Evolutionary conservation across 2,113 vertebrate species (phyloP), one percentile per base, ranked within the genome.

Genomic region (Strigops habroptila): DNA sequence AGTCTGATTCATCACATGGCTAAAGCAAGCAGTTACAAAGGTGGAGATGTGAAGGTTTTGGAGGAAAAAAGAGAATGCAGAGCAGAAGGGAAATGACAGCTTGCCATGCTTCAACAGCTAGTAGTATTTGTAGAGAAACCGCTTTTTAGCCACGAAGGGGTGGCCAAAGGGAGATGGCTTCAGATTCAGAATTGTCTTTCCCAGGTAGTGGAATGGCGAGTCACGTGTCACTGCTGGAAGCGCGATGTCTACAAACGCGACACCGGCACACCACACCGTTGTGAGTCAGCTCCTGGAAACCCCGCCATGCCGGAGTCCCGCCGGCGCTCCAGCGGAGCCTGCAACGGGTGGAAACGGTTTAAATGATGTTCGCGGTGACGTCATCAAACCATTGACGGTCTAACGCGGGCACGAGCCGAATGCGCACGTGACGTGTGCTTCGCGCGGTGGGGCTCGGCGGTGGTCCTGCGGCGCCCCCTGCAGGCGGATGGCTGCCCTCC

Each of bases 401-500:
- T n/a, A n/a, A 13, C 13, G 33, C 33, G 13, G 55, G 55, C 55
- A 7, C 33, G 21, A 59, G 55, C 13, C 55, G 33, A 23, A 59
- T 15, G 21, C 13, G 21, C 33, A n/a, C 33, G 33, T 23, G 55
- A 6, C 55, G 55, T 8, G 55, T n/a, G 19, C 55, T 22, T 12
- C 31, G 55, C 31, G 55, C 21, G 8, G 8, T 6, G 21, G 55
- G 33, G 14, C 22, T 23, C 33, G 21, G 33, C 21, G 57, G 57
- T 82, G 52, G 78, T 95, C 68, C 94, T 88, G 83, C n/a, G 24
- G 74, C 91, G 41, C 87, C 94, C 83, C 91, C 91, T 93, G 75
- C 23, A 48, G 88, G 57, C 57, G 33, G 22, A 15, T 4, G 13
- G 33, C 33, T 16, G 22, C 33, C 7, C 14, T 23, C 57, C 6